phyloP scores from a whole-genome alignment of 2,888 invertebrate genomes.

The Cosmopolites sordidus region DNA sequence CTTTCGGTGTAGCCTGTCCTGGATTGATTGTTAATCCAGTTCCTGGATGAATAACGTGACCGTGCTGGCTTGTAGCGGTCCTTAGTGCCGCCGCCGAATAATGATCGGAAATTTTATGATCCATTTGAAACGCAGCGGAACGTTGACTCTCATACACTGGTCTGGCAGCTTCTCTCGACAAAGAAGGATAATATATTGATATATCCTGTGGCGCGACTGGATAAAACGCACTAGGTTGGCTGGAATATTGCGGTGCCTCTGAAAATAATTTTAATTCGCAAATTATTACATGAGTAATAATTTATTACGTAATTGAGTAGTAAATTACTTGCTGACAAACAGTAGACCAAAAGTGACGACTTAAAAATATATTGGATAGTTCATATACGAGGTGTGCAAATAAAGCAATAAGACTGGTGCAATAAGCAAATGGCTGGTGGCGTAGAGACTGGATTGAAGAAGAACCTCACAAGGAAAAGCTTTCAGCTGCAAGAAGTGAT shows the following conservation, averaged over 20 bases:
- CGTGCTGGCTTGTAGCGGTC: constrained; percentile 45
- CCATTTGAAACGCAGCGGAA: constrained; percentile 43
- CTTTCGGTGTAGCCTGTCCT: constrained; percentile 43
- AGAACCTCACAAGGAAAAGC: too few relatives aligned
- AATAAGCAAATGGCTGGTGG: too few relatives aligned
- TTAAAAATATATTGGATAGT: too few relatives aligned
- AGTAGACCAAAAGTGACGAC: too few relatives aligned
- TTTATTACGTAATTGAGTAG: too few relatives aligned
- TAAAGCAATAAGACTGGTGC: too few relatives aligned
- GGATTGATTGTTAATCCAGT: constrained; percentile 54
- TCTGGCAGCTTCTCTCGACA: constrained; percentile 41
- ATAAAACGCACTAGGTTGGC: constrained; percentile 52
- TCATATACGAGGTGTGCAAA: too few relatives aligned
- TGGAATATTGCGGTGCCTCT: constrained; percentile 54
- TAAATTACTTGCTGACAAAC: too few relatives aligned
- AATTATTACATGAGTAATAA: too few relatives aligned
- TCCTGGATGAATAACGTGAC: constrained; percentile 56
- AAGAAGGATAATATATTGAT: constrained; percentile 46
- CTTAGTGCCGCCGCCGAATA: constrained; percentile 41
- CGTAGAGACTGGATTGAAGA: too few relatives aligned
- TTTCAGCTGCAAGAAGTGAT: too few relatives aligned
- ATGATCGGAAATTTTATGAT: constrained; percentile 45
- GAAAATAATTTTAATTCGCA: too few relatives aligned
- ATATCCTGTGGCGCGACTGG: constrained; percentile 50
- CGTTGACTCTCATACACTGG: constrained; percentile 43